These are phyloP conservation scores for Battus philenor DNA, from an alignment of 1,140 invertebrate species.

Conservation along the genomic window DNA sequence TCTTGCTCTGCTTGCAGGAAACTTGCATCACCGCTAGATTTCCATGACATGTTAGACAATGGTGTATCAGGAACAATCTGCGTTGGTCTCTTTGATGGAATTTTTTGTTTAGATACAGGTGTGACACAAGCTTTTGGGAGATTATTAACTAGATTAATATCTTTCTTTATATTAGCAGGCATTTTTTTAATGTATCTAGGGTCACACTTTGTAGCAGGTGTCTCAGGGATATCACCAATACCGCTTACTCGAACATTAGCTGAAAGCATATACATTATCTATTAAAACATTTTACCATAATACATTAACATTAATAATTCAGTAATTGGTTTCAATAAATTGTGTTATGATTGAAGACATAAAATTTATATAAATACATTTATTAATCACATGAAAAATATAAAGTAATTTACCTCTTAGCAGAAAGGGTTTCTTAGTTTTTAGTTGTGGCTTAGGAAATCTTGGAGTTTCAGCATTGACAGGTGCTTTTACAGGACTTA, in stretches of 20 bases:
- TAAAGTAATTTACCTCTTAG: too few relatives aligned
- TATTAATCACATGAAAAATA: too few relatives aligned
- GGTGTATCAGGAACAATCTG: conserved; percentile 33
- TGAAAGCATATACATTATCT: too few relatives aligned
- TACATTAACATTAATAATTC: too few relatives aligned
- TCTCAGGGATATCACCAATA: conserved; percentile 50
- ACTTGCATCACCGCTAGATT: conserved; percentile 51
- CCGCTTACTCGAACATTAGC: conserved; percentile 52
- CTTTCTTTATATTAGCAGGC: conserved; percentile 47
- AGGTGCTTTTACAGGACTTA: conserved; percentile 25
- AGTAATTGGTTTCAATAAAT: too few relatives aligned
- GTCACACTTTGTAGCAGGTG: conserved; percentile 33
- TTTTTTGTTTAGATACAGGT: conserved; percentile 16
- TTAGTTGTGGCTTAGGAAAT: conserved; percentile 46
- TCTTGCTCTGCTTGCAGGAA: conserved; percentile 59
- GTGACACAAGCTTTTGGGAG: conserved; percentile 22
- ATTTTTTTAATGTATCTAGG: conserved; percentile 28
- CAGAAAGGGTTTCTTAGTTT: conserved; percentile 38
- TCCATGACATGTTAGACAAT: conserved; percentile 48
- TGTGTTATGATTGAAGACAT: too few relatives aligned
- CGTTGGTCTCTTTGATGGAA: conserved; percentile 15
- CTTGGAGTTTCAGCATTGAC: conserved; percentile 40
- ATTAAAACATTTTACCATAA: conserved; percentile 29
- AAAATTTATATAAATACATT: too few relatives aligned
- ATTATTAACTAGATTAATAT: conserved; percentile 22